Percentiles rank a stretch among this genome's conserved stretches.
Evolutionary conservation across 1,140 invertebrate genomes (phyloP).

Genomic region (Listronotus oregonensis): DNA sequence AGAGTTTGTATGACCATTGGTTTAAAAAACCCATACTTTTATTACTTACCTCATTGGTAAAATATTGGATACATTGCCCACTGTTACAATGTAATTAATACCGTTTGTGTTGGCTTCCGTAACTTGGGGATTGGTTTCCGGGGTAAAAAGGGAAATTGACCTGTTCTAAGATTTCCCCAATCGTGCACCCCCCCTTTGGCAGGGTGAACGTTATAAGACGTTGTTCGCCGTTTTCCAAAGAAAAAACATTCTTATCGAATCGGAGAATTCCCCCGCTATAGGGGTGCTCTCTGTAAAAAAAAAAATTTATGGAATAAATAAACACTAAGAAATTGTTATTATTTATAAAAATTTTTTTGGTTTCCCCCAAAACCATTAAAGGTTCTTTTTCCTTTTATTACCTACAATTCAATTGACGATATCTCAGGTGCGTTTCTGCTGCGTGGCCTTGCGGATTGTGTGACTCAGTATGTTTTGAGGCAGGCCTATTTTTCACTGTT

Average conservation of each 20-base stretch:
- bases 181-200: constrained; percentile 77
- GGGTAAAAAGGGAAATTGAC: constrained; percentile 68
- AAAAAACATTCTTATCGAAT: constrained; percentile 73
- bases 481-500: too few species aligned
- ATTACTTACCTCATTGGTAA: constrained; percentile 21
- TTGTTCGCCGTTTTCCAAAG: constrained; percentile 74
- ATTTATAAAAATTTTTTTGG: too few species aligned
- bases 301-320: too few species aligned
- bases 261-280: constrained; percentile 49
- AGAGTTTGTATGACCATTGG: too few species aligned
- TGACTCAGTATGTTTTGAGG: too few species aligned
- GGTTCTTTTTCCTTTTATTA: too few species aligned
- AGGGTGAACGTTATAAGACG: constrained; percentile 78
- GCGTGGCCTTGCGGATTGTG: too few species aligned
- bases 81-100: constrained; percentile 77
- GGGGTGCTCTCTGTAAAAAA: constrained; percentile 45
- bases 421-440: too few species aligned
- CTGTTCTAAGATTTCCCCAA: constrained; percentile 78
- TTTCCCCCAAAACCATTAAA: too few species aligned
- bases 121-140: constrained; percentile 69
- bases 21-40: too few species aligned
- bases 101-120: constrained; percentile 70
- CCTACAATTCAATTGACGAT: too few species aligned
- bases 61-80: constrained; percentile 56
- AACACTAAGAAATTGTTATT: too few species aligned